These are phyloP conservation scores for Pristionchus maxplancki DNA, from an alignment of 2,888 invertebrate genomes.

Conservation along the genomic window DNA sequence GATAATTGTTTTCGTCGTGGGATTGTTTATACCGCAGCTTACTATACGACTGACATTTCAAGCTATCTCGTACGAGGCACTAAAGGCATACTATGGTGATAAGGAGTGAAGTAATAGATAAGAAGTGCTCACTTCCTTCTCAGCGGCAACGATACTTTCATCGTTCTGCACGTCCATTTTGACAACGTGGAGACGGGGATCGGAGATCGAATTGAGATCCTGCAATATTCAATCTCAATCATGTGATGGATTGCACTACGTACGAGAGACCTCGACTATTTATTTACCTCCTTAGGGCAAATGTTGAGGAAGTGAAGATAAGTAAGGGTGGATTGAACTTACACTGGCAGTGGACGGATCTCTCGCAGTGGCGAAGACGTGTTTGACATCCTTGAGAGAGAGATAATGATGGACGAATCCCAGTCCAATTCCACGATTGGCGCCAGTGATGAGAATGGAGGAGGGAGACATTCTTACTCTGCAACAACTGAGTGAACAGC, in stretches of 20 bases:
- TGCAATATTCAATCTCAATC: no score
- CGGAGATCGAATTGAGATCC: constrained; percentile 7
- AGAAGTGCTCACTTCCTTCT: constrained; percentile 30
- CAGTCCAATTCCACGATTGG: constrained; percentile 61
- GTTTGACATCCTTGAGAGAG: constrained; percentile 56
- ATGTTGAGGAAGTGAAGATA: no score
- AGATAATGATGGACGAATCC: constrained; percentile 58
- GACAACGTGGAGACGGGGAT: constrained; percentile 52
- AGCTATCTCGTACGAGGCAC: no score
- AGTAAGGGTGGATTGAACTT: not conserved
- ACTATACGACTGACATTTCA: not conserved
- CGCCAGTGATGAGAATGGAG: constrained; percentile 60
- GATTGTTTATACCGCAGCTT: not conserved
- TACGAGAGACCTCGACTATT: no score
- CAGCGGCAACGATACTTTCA: constrained; percentile 50
- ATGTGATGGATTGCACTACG: no score
- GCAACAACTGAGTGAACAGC: not conserved
- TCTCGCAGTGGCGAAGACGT: constrained; percentile 58
- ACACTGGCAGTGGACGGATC: constrained; percentile 57
- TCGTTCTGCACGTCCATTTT: constrained; percentile 56
- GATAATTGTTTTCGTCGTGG: not conserved
- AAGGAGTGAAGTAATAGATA: no score
- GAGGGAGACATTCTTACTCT: not conserved
- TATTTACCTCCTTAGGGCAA: no score
- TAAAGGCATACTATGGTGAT: no score